Conservation (phyloP, 2,888 invertebrate species). For the Agrilus cyanescens region DNA sequence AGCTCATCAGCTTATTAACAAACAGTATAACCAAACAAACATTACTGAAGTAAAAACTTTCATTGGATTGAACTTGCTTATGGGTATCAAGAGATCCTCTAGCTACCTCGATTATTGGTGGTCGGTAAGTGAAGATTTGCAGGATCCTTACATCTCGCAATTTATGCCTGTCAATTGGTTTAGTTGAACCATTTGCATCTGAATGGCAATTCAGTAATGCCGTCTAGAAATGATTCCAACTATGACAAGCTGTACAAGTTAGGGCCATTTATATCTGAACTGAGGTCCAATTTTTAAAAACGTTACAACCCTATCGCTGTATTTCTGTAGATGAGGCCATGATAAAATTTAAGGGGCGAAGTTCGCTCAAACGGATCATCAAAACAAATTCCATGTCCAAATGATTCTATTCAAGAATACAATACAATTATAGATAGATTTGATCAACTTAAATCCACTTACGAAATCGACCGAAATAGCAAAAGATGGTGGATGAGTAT, state of each 20-base stretch:
- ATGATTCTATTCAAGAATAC: constrained; percentile 15
- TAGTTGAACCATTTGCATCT: constrained; percentile 2
- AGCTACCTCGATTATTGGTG: constrained; percentile 3
- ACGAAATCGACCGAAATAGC: constrained; percentile 1
- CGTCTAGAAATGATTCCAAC: background rate
- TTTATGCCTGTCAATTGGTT: constrained; percentile 2
- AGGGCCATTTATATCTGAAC: constrained; percentile 1
- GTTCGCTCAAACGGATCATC: constrained; percentile 2
- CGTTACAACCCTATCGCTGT: constrained; percentile 1
- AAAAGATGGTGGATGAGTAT: constrained; percentile 2
- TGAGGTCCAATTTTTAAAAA: constrained; percentile 5
- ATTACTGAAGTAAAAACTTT: constrained; percentile 4
- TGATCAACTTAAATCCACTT: constrained; percentile 2
- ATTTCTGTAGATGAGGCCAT: constrained; percentile 4
- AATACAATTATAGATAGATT: no score
- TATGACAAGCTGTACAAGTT: constrained; percentile 1
- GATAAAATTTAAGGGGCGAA: constrained; percentile 4
- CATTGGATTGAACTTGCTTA: constrained; percentile 3
- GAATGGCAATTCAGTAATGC: constrained; percentile 2
- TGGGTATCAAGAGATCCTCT: constrained; percentile 1
- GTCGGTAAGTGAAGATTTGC: background rate
- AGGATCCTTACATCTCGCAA: background rate
- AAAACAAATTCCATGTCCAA: constrained; percentile 13
- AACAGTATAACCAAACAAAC: background rate
- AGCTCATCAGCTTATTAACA: background rate